Base-by-base conservation (phyloP, 2,113 vertebrate genomes). In the Cyprinodon tularosa region DNA sequence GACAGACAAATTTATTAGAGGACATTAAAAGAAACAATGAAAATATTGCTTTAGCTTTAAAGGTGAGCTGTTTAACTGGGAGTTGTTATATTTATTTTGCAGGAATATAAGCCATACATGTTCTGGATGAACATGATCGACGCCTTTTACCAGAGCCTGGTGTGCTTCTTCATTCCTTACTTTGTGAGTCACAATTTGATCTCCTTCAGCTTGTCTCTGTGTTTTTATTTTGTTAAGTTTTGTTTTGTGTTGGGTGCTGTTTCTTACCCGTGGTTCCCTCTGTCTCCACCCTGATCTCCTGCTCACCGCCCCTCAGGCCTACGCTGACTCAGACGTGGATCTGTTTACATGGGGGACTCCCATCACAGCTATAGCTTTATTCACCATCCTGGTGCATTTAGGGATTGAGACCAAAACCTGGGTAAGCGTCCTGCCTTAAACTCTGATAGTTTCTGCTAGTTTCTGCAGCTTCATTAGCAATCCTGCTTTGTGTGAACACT, bases 51-150 rank as follows among this genome's bases (percentile, higher is more conserved):
- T 0, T 9, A 42, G 42, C 42, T 9, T 9, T 20, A 6, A 8
- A 57, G 17, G n/a, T 20, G 50, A 57, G 17, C 50, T 3, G 9
- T 20, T 20, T n/a, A n/a, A 57, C 50, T 57, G 17, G 40, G 38
- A 66, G 15, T 77, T 20, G 65, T 0, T 81, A 66, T 0, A 29
- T 74, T 47, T 71, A 0, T 82, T 77, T 85, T 80, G 3, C 89
- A 99, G 98, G 98, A 98, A 84, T 99, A 98, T 74, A 95, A 96
- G 76, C 97, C 97, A 59, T 95, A 95, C 2, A 96, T 98, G 90
- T 99, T 99, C 94, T 99, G 98, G 98, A 94, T 98, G 89, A 99
- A 97, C 86, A 99, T 99, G 98, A 95, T 97, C 0, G 98, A 99
- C 76, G 98, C 97, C 13, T 93, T 97, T 89, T 99, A 99, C 94